Percentiles rank a stretch among this genome's conserved stretches.
Evolutionary conservation across 35 echinoderm and acorn worm species (phyloP).

Genomic region (Patiria miniata): DNA sequence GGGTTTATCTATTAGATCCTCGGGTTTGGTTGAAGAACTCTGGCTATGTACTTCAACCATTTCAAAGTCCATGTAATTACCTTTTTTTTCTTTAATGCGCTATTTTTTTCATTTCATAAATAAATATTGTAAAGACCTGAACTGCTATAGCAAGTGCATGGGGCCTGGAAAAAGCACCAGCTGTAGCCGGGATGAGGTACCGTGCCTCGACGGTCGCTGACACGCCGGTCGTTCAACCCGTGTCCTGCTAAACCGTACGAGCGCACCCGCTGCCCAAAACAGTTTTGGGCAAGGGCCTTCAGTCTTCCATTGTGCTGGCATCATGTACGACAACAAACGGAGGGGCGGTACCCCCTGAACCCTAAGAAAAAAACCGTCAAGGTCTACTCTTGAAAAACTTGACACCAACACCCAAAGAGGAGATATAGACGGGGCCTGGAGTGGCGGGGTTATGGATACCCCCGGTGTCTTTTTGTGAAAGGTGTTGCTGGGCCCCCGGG

Average conservation of each 20-base stretch:
- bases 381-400: conserved; percentile 8
- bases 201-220: not conserved
- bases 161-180: not conserved
- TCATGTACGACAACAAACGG: conserved; percentile 20
- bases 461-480: not conserved
- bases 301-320: not conserved
- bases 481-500: not conserved
- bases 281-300: no score
- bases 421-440: not conserved
- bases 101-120: not conserved
- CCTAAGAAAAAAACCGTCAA: not conserved
- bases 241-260: no score
- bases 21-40: no score
- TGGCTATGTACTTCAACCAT: not conserved
- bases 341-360: conserved; percentile 11
- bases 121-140: not conserved
- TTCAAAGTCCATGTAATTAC: not conserved
- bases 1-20: no score
- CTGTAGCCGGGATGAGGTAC: no score
- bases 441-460: conserved; percentile 8
- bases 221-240: conserved; percentile 7
- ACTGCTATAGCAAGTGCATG: not conserved
- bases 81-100: not conserved
- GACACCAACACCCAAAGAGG: not conserved
- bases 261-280: no score